Evolutionary conservation across 2,888 invertebrate genomes (phyloP).

Genomic region (Exocentrus adspersus): DNA sequence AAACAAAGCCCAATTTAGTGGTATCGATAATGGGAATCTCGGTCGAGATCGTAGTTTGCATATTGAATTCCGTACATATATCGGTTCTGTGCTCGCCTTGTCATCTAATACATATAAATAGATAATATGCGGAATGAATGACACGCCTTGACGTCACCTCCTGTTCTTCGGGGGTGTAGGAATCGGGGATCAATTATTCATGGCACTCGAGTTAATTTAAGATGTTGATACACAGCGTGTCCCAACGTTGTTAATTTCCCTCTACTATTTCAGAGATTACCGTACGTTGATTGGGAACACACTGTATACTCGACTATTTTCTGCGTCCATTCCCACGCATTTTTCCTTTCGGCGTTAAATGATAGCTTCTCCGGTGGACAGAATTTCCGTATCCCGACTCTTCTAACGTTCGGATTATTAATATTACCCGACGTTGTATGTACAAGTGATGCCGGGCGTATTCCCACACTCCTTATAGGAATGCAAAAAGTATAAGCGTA

Average conservation of each 20-base stretch:
- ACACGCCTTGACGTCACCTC: too few species aligned
- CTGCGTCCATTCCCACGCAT: neutral
- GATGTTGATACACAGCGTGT: too few species aligned
- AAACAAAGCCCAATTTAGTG: slow-evolving; percentile 22
- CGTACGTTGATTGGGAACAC: too few species aligned
- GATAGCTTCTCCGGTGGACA: neutral
- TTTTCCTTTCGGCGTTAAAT: neutral
- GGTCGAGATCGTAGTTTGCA: slow-evolving; percentile 16
- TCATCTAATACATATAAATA: neutral
- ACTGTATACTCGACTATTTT: neutral
- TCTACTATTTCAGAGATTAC: too few species aligned
- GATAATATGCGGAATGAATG: too few species aligned
- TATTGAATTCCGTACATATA: neutral
- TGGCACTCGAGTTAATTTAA: too few species aligned
- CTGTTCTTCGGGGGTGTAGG: too few species aligned
- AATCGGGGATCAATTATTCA: too few species aligned
- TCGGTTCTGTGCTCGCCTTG: neutral
- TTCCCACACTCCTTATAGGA: slow-evolving; percentile 27
- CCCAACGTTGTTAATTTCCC: too few species aligned
- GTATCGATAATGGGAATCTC: slow-evolving; percentile 36
- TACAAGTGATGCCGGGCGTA: neutral
- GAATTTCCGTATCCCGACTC: too few species aligned
- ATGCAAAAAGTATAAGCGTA: slow-evolving; percentile 24
- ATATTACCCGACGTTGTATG: neutral
- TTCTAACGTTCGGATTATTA: slow-evolving; percentile 3